Evolutionary conservation across 2,113 vertebrate species (phyloP), one percentile per base, ranked within the genome.

Genomic region (Hemicordylus capensis): DNA sequence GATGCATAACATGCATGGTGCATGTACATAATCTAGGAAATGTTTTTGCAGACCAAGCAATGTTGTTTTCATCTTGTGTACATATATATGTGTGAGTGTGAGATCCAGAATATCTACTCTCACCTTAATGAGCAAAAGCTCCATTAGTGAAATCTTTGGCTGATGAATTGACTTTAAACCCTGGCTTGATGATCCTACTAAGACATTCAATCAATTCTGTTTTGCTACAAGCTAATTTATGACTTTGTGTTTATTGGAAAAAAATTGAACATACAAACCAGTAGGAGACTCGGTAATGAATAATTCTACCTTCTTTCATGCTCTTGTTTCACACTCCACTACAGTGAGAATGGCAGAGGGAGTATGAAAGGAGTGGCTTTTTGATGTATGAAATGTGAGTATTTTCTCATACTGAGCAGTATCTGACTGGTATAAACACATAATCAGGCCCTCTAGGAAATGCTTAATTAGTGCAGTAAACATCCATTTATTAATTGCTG

Each of bases 221-320:
- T 97, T 96, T 95, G 95, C 95, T 95, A 95, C 93, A 92, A 95
- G 95, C 94, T 96, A 96, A 96, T 96, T 96, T 96, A 95, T 95
- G 93, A 91, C 93, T 96, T 93, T 82, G 83, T 95, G 93, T 95
- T 96, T 95, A 94, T 94, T 96, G 89, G 93, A 94, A 95, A 94
- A 93, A 80, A 61, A 91, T 92, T 95, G 95, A 94, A 94, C 92
- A 91, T 93, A 96, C 88, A 94, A 95, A 96, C 91, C 96, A 94
- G 95, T 95, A 89, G 94, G 96, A 96, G 95, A 95, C 94, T 93
- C 95, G 89, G 93, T 94, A 95, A 96, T 96, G 95, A 95, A 95
- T 96, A 94, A 95, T 95, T 95, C 93, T 90, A 80, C 91, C 87
- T 94, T 95, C 86, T 90, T 95, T 95, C 92, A 81, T 89, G 84